Conservation (phyloP, 2,888 invertebrate genomes). For the Ligdia adustata region DNA sequence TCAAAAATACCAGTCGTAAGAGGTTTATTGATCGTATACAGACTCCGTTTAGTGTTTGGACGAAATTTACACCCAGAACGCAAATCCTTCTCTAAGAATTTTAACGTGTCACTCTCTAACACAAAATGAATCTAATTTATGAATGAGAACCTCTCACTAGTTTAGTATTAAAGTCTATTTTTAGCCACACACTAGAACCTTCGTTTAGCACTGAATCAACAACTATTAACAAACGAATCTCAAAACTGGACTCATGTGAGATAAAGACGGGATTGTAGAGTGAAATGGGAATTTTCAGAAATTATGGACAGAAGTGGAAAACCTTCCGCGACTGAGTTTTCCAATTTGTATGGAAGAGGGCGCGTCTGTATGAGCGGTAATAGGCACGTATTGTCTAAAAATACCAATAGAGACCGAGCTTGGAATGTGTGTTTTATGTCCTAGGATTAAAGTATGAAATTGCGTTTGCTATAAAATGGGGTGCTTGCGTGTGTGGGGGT, state of each 20-base stretch:
- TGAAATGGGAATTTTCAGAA: constrained; percentile 66
- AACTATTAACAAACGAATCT: constrained; percentile 46
- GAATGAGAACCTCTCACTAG: constrained; percentile 68
- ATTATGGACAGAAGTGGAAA: constrained; percentile 69
- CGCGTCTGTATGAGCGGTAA: constrained; percentile 69
- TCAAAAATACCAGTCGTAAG: constrained; percentile 13
- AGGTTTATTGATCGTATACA: constrained; percentile 39
- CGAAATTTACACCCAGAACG: constrained; percentile 46
- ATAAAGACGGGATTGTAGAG: constrained; percentile 46
- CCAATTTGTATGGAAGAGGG: constrained; percentile 79
- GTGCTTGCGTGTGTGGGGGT: constrained; percentile 51
- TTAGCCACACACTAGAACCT: constrained; percentile 53
- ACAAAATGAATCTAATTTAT: constrained; percentile 74
- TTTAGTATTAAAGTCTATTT: constrained; percentile 67
- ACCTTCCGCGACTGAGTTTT: constrained; percentile 72
- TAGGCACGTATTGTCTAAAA: constrained; percentile 78
- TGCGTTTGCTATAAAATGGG: constrained; percentile 18
- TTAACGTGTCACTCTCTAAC: constrained; percentile 64
- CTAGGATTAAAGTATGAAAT: constrained; percentile 35
- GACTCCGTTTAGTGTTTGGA: constrained; percentile 26
- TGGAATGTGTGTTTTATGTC: constrained; percentile 35
- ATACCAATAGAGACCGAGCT: constrained; percentile 51
- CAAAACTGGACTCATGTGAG: constrained; percentile 40
- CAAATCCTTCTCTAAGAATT: constrained; percentile 48
- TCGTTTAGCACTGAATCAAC: constrained; percentile 32